Evolutionary conservation across 2,113 vertebrate genomes (phyloP).

Genomic region (Phoenicopterus ruber): DNA sequence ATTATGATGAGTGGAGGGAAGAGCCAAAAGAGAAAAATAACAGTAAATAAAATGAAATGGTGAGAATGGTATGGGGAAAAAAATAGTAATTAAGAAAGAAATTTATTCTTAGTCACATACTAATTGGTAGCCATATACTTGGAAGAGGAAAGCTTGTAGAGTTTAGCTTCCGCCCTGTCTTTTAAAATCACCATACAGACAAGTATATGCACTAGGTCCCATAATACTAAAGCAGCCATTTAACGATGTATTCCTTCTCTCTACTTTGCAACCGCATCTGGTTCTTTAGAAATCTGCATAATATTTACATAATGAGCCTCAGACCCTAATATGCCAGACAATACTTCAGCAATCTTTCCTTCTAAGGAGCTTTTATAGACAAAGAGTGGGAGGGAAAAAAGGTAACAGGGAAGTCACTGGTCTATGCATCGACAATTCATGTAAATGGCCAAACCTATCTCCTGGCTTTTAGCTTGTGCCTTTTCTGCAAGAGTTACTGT

Average conservation of each 20-base stretch:
- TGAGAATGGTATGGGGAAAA: background rate
- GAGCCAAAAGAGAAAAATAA: background rate
- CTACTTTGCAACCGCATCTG: background rate
- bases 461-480: background rate
- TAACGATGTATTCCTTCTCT: background rate
- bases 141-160: background rate
- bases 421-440: background rate
- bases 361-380: background rate
- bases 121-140: background rate
- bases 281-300: conserved; percentile 14
- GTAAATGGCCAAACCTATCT: background rate
- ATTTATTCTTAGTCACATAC: background rate
- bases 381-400: background rate
- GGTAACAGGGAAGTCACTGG: background rate
- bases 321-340: background rate
- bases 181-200: background rate
- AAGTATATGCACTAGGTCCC: background rate
- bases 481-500: background rate
- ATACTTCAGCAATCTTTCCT: background rate
- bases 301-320: conserved; percentile 16
- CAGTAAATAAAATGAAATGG: conserved; percentile 6
- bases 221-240: background rate
- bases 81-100: background rate
- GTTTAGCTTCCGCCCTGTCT: background rate
- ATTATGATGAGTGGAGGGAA: background rate